Conservation (phyloP, 2,113 vertebrate genomes). For the Atrichornis clamosus region DNA sequence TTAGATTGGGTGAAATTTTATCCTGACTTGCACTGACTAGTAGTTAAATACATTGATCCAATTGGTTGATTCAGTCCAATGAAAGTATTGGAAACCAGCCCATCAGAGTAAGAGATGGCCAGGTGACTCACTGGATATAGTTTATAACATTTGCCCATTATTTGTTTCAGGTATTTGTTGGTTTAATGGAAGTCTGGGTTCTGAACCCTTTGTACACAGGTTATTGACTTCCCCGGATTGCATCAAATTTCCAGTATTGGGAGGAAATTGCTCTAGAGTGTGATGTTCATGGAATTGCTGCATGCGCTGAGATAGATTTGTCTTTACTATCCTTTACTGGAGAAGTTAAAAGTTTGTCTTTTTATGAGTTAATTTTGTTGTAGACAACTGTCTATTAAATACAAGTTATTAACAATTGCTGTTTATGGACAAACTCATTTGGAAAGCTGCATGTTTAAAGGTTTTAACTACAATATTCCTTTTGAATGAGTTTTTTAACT, state of each 20-base stretch:
- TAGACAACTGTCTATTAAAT: slow-evolving; percentile 38
- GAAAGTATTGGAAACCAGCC: neutral
- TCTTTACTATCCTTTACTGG: neutral
- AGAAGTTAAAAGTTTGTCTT: slow-evolving; percentile 27
- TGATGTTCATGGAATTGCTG: neutral
- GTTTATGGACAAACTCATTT: slow-evolving; percentile 40
- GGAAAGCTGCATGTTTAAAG: slow-evolving; percentile 27
- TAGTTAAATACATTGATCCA: slow-evolving; percentile 23
- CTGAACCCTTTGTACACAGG: neutral
- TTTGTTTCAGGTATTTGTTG: neutral
- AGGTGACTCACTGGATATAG: neutral
- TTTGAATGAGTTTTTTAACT: slow-evolving; percentile 38
- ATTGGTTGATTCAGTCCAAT: neutral
- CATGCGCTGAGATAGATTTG: neutral
- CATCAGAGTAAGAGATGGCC: neutral
- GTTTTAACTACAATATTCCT: slow-evolving; percentile 34
- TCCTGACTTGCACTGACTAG: slow-evolving; percentile 18
- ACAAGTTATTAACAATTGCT: slow-evolving; percentile 42
- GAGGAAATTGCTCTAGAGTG: neutral
- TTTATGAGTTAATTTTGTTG: slow-evolving; percentile 42
- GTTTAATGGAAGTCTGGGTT: neutral
- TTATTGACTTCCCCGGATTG: neutral
- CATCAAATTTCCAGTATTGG: neutral
- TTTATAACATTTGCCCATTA: neutral
- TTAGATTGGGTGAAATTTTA: slow-evolving; percentile 7